Percentiles rank a stretch among this genome's conserved stretches.
Conservation (phyloP, 2,888 invertebrate genomes). For the Lithosia quadra region DNA sequence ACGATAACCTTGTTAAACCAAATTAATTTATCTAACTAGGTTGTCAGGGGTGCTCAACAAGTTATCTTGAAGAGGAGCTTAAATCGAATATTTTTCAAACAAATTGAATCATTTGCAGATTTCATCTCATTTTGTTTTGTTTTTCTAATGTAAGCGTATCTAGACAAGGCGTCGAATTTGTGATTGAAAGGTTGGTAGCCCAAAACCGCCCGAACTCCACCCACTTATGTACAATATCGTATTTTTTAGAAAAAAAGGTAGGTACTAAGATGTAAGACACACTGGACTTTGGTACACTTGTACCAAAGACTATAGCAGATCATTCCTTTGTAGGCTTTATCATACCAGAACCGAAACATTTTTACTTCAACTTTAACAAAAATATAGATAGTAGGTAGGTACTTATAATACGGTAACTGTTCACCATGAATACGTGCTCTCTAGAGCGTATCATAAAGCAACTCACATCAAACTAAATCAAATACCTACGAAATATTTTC, state of each 20-base stretch:
- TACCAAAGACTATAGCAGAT: no score
- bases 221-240: background rate
- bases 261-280: no score
- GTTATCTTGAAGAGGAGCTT: background rate
- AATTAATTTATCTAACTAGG: background rate
- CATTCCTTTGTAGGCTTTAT: no score
- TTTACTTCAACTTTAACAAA: background rate
- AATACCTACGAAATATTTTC: slow-evolving; percentile 3
- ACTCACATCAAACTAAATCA: slow-evolving; percentile 7
- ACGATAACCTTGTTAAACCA: background rate
- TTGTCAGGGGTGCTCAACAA: slow-evolving; percentile 2
- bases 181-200: background rate
- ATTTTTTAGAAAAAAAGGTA: no score
- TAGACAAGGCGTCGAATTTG: background rate
- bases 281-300: no score
- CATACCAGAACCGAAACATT: no score
- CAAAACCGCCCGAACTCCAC: background rate
- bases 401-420: background rate
- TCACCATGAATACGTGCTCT: background rate
- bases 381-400: background rate
- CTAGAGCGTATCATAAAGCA: background rate
- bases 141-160: background rate
- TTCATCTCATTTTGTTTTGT: background rate
- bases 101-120: background rate
- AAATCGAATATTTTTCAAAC: background rate